Evolutionary conservation across 1,140 invertebrate species (phyloP), one percentile per base, ranked within the genome.

Genomic region (Spodoptera frugiperda): DNA sequence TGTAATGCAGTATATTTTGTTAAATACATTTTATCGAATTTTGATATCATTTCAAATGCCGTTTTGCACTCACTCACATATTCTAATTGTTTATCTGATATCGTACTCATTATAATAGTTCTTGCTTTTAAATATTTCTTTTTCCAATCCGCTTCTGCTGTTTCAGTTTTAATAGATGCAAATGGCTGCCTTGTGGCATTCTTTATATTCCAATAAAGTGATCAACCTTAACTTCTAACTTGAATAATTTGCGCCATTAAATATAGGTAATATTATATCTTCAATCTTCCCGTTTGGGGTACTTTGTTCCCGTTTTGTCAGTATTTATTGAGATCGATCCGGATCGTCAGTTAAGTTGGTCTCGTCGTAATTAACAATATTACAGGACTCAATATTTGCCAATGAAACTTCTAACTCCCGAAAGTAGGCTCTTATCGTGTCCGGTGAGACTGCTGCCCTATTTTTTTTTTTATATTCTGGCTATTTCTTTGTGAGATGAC

Each of bases 11-110:
- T 89, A 55, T 81, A 89, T 17, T 83, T 53, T 39, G 82, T 86
- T 82, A 84, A 53, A 72, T 87, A 89, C 81, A 87, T 87, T 10
- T 86, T 82, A 70, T 85, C 82, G 65, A 87, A 86, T 17, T 85
- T 89, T 49, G 79, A 17, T 6, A 86, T 63, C 57, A 85, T 84
- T 63, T 87, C 79, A 76, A 65, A 86, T 48, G 83, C 82, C 57
- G 87, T 83, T 65, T 70, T 77, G 46, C 78, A 84, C 49, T 82
- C 72, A 74, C 68, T 82, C 2, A 84, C 73, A 77, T 80, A 86
- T 82, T 85, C 83, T 10, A 88, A 17, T 82, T 86, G 83, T 82
- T 84, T 86, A 65, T 88, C 79, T 12, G 84, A 82, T 1, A 87
- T 85, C 46, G 81, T 82, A 51, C 82, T 88, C 78, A 82, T 82